phyloP scores from a whole-genome alignment of 2,888 invertebrate genomes.

The Sclerodermus sp. region DNA sequence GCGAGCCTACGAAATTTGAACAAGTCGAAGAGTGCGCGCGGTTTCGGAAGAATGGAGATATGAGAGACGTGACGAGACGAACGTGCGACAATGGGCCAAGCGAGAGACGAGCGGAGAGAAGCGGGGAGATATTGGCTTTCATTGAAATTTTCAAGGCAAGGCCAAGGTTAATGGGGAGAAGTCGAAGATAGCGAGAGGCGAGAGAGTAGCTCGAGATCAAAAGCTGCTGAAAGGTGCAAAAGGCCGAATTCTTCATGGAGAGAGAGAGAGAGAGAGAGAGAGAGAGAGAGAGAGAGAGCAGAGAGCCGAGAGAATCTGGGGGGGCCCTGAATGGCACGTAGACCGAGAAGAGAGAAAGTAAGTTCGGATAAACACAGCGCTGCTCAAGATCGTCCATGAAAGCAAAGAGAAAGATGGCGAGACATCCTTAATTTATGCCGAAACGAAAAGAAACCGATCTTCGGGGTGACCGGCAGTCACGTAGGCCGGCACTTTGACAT shows the following conservation, averaged over 20 bases:
- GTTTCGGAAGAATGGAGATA: too few relatives aligned
- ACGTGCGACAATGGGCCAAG: too few relatives aligned
- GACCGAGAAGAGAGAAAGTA: constrained; percentile 46
- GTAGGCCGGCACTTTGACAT: background rate
- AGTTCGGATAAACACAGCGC: constrained; percentile 15
- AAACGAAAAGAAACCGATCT: background rate
- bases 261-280: too few relatives aligned
- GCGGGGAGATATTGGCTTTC: too few relatives aligned
- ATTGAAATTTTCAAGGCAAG: constrained; percentile 3
- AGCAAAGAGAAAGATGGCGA: constrained; percentile 39
- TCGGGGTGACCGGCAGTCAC: background rate
- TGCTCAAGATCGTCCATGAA: constrained; percentile 28
- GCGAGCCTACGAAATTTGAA: too few relatives aligned
- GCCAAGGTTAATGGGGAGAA: constrained; percentile 23
- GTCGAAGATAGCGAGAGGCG: background rate
- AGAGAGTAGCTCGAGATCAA: too few relatives aligned
- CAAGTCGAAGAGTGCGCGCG: too few relatives aligned
- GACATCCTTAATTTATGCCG: background rate
- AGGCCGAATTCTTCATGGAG: too few relatives aligned
- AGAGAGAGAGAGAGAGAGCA: too few relatives aligned
- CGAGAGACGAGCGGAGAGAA: too few relatives aligned
- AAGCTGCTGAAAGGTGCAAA: background rate
- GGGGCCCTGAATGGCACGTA: constrained; percentile 29
- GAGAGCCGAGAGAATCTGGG: background rate
- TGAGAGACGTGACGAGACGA: too few relatives aligned